Percentiles rank a stretch among this genome's conserved stretches.
Evolutionary conservation across 2,888 invertebrate genomes (phyloP).

Genomic region (Aspidapion aeneum): DNA sequence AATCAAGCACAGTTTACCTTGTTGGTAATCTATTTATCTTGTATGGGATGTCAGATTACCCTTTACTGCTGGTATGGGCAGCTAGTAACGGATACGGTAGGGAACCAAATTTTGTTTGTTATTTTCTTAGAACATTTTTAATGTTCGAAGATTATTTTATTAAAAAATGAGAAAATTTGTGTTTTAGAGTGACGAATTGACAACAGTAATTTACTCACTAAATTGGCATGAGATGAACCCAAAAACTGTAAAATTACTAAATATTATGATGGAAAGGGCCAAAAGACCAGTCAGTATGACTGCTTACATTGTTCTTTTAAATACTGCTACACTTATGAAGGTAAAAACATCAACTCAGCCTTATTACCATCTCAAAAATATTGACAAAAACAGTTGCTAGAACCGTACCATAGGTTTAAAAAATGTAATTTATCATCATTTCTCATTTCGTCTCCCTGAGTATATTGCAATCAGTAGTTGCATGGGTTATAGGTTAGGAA

Average conservation of each 20-base stretch:
- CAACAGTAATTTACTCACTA: slow-evolving; percentile 27
- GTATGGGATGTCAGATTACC: slow-evolving; percentile 30
- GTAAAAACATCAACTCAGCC: too few species aligned
- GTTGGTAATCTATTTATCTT: slow-evolving; percentile 26
- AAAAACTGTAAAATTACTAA: slow-evolving; percentile 26
- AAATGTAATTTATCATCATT: too few species aligned
- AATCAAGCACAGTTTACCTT: slow-evolving; percentile 25
- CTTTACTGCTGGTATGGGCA: slow-evolving; percentile 35
- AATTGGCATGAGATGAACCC: slow-evolving; percentile 28
- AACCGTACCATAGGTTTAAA: too few species aligned
- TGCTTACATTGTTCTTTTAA: slow-evolving; percentile 28
- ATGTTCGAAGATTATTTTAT: too few species aligned
- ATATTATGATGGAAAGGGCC: slow-evolving; percentile 31
- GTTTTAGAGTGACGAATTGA: slow-evolving; percentile 29
- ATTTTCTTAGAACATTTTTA: too few species aligned
- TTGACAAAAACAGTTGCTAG: too few species aligned
- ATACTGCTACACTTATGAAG: slow-evolving; percentile 29
- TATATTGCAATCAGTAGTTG: too few species aligned
- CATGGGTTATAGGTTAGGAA: too few species aligned
- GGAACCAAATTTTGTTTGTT: too few species aligned
- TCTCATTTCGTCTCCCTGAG: too few species aligned
- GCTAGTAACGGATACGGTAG: slow-evolving; percentile 29
- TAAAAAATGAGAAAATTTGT: too few species aligned
- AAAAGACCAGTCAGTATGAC: slow-evolving; percentile 25
- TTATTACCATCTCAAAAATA: too few species aligned